Percentiles rank a stretch among this genome's conserved stretches.
Evolutionary conservation across 2,888 invertebrate genomes (phyloP).

Genomic region (Deroplatys truncata): DNA sequence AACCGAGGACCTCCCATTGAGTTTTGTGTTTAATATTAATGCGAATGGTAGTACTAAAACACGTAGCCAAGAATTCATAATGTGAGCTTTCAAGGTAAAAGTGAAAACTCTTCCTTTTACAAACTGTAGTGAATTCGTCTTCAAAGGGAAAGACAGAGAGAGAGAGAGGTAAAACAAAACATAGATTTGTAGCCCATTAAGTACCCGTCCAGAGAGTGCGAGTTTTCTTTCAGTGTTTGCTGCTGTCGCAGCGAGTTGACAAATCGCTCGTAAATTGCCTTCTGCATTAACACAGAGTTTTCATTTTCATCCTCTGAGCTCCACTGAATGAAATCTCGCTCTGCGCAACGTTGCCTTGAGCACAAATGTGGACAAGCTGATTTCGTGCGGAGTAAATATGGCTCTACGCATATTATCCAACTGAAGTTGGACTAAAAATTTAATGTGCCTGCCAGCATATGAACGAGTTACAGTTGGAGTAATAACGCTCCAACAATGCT

Average conservation of each 20-base stretch:
- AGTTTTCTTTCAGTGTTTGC: not conserved
- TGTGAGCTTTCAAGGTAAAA: too few relatives aligned
- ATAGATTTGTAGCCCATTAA: too few relatives aligned
- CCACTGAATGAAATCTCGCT: not conserved
- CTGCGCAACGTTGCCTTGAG: not conserved
- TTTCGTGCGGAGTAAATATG: not conserved
- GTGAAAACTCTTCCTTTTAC: too few relatives aligned
- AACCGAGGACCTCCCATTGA: too few relatives aligned
- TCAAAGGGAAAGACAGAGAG: too few relatives aligned
- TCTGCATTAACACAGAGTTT: not conserved
- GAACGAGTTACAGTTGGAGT: not conserved
- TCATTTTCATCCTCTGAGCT: not conserved
- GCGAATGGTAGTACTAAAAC: too few relatives aligned
- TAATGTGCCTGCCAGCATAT: not conserved
- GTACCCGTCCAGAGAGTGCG: not conserved
- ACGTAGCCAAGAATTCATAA: too few relatives aligned
- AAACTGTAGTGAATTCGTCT: too few relatives aligned
- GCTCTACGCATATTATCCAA: not conserved
- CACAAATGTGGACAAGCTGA: not conserved
- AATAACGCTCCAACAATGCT: not conserved
- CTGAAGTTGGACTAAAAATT: not conserved
- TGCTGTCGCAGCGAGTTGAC: not conserved
- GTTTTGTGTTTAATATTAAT: too few relatives aligned
- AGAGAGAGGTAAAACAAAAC: too few relatives aligned
- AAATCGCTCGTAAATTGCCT: not conserved